Base-by-base conservation (phyloP, 2,113 vertebrate species). In the Pygathrix nemaeus region DNA sequence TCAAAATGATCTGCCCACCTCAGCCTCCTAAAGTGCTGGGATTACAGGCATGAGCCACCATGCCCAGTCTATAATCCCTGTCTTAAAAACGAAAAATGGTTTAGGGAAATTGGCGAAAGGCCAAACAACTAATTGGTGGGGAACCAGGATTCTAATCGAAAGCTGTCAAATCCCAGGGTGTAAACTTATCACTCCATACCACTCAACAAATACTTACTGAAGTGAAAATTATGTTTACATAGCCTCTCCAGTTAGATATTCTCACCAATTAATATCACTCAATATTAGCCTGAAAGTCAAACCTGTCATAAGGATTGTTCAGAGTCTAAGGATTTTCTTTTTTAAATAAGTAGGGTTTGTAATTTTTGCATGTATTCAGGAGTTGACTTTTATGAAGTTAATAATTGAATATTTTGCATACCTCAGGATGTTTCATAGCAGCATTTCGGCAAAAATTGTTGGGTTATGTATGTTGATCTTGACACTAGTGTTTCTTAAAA, bases 91-190 rank as follows among this genome's bases (percentile, higher is more conserved):
- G 90, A 66, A 92, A 70, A 92, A 52, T 79, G 80, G 75, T 72
- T 93, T 27, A 45, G 0, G 4, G 79, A 79, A 83, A 55, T 96
- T 90, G 30, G 23, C 30, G 89, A 97, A 90, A 68, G 50, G 40
- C 83, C 89, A 87, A 45, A 96, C 50, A 95, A 90, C 18, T 90
- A 95, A 94, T 93, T 76, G 88, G 27, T 76, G 50, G 66, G 73
- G 14, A 94, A 83, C 12, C 30, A 81, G 45, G 78, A 96, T 55
- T 92, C 97, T 92, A 97, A 98, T 68, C 72, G 88, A 89, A 48
- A 94, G 79, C 92, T 97, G 52, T 68, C 72, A 80, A 48, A 93
- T 93, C 94, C 17, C 32, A 52, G 40, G 38, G 25, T 86, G 57
- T 88, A 82, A 94, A 59, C 10, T 70, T 8, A 64, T 75, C 48